Evolutionary conservation across 2,888 invertebrate species (phyloP).

Genomic region (Exephanes ischioxanthus): DNA sequence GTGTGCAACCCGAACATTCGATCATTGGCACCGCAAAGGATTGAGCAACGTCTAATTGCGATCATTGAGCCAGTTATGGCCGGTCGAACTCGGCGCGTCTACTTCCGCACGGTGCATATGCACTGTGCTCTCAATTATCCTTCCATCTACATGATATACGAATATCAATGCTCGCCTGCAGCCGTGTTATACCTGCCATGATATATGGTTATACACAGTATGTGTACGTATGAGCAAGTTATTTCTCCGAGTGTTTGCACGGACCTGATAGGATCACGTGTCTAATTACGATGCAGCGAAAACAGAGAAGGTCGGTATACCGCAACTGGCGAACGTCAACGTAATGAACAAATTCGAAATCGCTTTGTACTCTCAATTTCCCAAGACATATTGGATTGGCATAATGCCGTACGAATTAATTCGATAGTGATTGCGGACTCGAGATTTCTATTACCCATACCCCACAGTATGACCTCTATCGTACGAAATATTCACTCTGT

Average conservation of each 20-base stretch:
- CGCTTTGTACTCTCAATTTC: slow-evolving; percentile 31
- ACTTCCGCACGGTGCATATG: background rate
- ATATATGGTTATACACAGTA: background rate
- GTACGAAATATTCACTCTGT: background rate
- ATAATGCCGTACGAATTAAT: slow-evolving; percentile 14
- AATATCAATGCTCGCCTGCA: slow-evolving; percentile 8
- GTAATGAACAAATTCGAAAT: slow-evolving; percentile 32
- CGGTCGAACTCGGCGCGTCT: background rate
- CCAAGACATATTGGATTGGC: slow-evolving; percentile 2
- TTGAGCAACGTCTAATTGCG: slow-evolving; percentile 75
- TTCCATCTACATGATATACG: slow-evolving; percentile 51
- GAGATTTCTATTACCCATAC: background rate
- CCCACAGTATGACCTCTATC: background rate
- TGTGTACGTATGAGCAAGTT: slow-evolving; percentile 16
- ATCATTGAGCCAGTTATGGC: slow-evolving; percentile 56
- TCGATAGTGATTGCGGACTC: slow-evolving; percentile 6
- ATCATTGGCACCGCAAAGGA: slow-evolving; percentile 69
- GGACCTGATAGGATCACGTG: slow-evolving; percentile 72
- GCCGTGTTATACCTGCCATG: background rate
- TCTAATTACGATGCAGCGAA: slow-evolving; percentile 66
- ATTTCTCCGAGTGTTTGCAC: slow-evolving; percentile 3
- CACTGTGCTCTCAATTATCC: slow-evolving; percentile 71
- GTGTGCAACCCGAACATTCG: background rate
- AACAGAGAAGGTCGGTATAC: slow-evolving; percentile 10
- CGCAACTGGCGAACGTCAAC: slow-evolving; percentile 4